phyloP scores from a whole-genome alignment of 2,888 invertebrate genomes.

The Sarcophaga rosellei region DNA sequence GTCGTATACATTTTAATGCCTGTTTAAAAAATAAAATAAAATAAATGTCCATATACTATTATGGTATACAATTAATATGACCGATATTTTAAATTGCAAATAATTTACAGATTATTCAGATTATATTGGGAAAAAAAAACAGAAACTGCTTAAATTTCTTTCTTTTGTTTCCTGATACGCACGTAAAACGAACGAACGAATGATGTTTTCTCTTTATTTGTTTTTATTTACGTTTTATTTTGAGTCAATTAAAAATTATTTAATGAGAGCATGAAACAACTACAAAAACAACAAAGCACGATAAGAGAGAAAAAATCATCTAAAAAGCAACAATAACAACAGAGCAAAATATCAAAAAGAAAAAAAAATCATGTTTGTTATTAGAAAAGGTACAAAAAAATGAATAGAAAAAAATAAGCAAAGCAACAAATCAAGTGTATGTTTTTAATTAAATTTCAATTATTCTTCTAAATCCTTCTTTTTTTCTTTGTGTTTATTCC shows the following conservation, averaged over 20 bases:
- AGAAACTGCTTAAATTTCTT: background rate
- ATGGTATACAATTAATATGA: background rate
- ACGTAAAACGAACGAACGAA: background rate
- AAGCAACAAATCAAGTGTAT: background rate
- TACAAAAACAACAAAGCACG: background rate
- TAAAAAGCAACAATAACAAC: slow-evolving; percentile 6
- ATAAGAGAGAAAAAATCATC: slow-evolving; percentile 1
- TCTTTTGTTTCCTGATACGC: background rate
- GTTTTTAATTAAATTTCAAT: slow-evolving; percentile 30
- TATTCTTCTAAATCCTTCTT: background rate
- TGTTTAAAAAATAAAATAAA: background rate
- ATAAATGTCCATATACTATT: slow-evolving; percentile 1
- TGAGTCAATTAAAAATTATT: slow-evolving; percentile 34
- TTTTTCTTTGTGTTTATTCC: background rate
- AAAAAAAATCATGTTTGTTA: slow-evolving; percentile 32
- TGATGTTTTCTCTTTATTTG: background rate
- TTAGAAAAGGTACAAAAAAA: slow-evolving; percentile 23
- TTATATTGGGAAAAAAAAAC: background rate
- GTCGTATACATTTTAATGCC: too few species aligned
- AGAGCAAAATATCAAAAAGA: slow-evolving; percentile 3
- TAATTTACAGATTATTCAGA: background rate
- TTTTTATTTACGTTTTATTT: slow-evolving; percentile 16
- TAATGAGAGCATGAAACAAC: slow-evolving; percentile 23
- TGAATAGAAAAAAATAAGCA: background rate
- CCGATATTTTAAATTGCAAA: slow-evolving; percentile 2